Percentiles rank a stretch among this genome's conserved stretches.
These are phyloP conservation scores for Oithona nana DNA, from an alignment of 2,888 invertebrate genomes.

Conservation along the genomic window DNA sequence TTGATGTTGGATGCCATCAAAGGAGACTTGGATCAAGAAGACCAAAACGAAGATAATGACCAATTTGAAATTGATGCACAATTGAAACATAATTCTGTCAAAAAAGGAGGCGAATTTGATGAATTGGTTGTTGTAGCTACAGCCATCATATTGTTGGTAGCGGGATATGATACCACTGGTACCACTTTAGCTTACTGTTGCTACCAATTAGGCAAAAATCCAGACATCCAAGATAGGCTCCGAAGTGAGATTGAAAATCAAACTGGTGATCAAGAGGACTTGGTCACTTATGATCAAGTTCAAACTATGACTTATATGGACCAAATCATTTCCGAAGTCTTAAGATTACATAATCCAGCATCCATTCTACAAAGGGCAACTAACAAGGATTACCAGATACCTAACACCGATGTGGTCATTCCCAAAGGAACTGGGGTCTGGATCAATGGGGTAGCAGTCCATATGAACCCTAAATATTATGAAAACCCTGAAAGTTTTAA, in stretches of 20 bases:
- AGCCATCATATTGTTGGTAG: neutral
- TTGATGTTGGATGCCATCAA: slow-evolving; percentile 5
- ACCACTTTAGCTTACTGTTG: slow-evolving; percentile 1
- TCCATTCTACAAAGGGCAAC: neutral
- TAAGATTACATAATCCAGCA: neutral
- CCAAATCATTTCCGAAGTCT: neutral
- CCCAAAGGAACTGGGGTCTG: neutral
- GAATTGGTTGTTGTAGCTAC: slow-evolving; percentile 5
- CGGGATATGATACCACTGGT: slow-evolving; percentile 14
- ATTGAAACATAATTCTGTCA: neutral
- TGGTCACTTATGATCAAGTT: neutral
- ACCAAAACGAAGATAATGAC: neutral
- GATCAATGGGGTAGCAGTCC: neutral
- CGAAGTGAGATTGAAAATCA: neutral
- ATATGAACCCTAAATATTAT: neutral
- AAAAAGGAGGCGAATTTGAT: neutral
- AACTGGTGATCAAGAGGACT: neutral
- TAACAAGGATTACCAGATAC: neutral
- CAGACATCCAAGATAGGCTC: neutral
- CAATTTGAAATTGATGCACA: neutral
- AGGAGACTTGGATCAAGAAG: neutral
- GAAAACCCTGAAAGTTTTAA: neutral
- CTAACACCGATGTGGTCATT: neutral
- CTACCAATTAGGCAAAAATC: neutral
- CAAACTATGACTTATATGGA: slow-evolving; percentile 3